phyloP scores from a whole-genome alignment of 2,113 vertebrate genomes.

The Edolisoma coerulescens region DNA sequence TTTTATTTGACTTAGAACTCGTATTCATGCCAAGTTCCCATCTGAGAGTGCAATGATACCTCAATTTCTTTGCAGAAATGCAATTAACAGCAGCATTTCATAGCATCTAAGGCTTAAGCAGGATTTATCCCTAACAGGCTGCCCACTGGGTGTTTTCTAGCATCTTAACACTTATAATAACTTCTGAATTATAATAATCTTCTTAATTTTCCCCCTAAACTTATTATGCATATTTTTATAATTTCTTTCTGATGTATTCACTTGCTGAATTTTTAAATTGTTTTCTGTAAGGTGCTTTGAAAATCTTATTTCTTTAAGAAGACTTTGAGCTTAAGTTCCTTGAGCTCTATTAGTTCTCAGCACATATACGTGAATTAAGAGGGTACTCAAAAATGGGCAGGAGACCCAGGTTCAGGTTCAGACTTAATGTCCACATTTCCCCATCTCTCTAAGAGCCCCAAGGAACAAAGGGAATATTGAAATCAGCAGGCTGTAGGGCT shows the following conservation, averaged over 20 bases:
- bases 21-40: background rate
- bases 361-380: background rate
- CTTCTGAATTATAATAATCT: background rate
- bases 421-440: background rate
- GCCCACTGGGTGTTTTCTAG: background rate
- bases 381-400: background rate
- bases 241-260: background rate
- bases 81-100: background rate
- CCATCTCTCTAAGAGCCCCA: background rate
- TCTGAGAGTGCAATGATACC: background rate
- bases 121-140: background rate
- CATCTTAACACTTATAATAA: background rate
- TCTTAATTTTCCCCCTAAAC: rapidly evolving
- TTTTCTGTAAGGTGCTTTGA: background rate
- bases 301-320: background rate
- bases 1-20: background rate
- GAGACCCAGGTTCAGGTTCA: background rate
- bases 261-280: background rate
- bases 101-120: background rate
- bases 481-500: background rate
- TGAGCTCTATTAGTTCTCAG: background rate
- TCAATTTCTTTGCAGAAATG: background rate
- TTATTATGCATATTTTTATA: background rate
- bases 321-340: background rate
- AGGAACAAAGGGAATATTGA: background rate